Base-by-base conservation (phyloP, 2,888 invertebrate genomes). In the Drosophila falleni region DNA sequence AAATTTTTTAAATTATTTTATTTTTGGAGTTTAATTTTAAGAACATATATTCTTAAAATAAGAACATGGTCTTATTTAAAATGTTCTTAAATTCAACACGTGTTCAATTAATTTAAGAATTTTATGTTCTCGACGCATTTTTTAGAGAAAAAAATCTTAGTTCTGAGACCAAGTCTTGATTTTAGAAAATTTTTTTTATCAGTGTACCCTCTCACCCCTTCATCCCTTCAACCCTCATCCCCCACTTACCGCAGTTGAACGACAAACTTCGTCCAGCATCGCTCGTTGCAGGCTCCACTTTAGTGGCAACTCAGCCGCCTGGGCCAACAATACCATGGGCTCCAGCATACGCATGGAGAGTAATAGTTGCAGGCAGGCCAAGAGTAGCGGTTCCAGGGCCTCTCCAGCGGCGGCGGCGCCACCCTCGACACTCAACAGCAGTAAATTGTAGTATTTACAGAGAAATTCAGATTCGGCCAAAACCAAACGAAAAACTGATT, bases 401-500 rank as follows among this genome's bases (percentile, higher is more conserved):
- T 76, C 78, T 47, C 58, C 59, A 41, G 37, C 62, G 13, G 26
- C 71, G 35, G 37, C 62, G 13, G 26, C 71, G 35, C 62, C 66
- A 44, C 75, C 76, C 51, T 73, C 76, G 64, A 60, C 86, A 65
- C 68, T 80, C 74, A 83, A 65, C 81, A 86, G 46, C 51, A 87
- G 86, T 60, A 87, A 80, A 77, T 80, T 80, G 78, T 90, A 89
- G 88, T 92, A 91, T 90, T 91, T 92, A 62, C 89, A 87, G 80
- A 90, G 89, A 72, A 92, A 89, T 80, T 91, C 89, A 77, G 91
- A 92, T 79, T 92, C 91, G 75, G 84, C 85, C 82, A 90, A 67
- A 49, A 89, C 89, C 75, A 85, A 81, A 74, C 90, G 91, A 76
- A 91, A 87, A 71, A 89, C 89, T 73, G 89, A 88, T 78, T 90